Evolutionary conservation across 2,113 vertebrate species (phyloP).

Genomic region (Hyaena hyaena): DNA sequence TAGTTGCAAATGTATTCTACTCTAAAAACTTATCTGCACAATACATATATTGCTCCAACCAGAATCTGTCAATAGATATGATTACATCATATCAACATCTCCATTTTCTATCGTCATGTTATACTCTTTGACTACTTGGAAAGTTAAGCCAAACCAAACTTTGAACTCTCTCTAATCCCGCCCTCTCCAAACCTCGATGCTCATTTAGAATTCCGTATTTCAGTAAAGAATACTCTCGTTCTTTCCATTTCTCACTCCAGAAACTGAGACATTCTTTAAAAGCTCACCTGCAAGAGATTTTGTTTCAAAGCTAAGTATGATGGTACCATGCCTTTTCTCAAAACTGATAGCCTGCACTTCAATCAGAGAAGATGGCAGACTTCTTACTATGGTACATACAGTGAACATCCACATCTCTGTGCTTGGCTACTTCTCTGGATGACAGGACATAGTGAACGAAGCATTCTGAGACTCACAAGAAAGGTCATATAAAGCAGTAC

Average conservation of each 20-base stretch:
- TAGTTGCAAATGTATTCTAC: background rate
- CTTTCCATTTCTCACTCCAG: background rate
- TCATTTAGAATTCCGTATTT: background rate
- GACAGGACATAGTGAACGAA: background rate
- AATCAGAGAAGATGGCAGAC: background rate
- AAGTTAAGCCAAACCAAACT: background rate
- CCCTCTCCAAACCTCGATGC: background rate
- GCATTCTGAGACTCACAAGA: background rate
- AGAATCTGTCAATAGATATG: background rate
- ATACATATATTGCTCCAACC: background rate
- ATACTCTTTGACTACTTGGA: background rate
- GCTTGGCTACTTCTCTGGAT: background rate
- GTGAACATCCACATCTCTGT: background rate
- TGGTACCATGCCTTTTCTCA: background rate
- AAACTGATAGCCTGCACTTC: background rate
- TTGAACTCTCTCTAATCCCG: background rate
- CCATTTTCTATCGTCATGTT: background rate
- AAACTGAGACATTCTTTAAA: background rate
- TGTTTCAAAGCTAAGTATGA: background rate
- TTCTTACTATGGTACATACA: background rate
- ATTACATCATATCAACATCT: background rate
- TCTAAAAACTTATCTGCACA: background rate
- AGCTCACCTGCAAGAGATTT: background rate
- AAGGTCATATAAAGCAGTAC: background rate
- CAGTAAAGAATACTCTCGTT: background rate